Evolutionary conservation across 2,113 vertebrate genomes (phyloP).

Genomic region (Pan troglodytes): NHGRI_mPanTro3-v2.1_pri NC_072409.2:35461501-35462000

Average conservation of each 20-base stretch:
- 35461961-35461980: neutral
- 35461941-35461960: neutral
- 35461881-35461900: neutral
- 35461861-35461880: neutral
- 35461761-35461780: neutral
- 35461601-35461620: neutral
- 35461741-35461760: neutral
- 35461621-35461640: neutral
- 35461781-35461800: neutral
- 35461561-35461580: neutral
- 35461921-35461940: neutral
- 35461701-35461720: neutral
- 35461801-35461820: neutral
- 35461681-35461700: neutral
- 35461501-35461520: neutral
- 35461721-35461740: neutral
- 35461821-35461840: neutral
- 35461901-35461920: neutral
- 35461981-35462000: neutral
- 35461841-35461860: neutral
- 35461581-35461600: neutral
- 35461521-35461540: neutral
- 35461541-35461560: neutral
- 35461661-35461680: neutral
- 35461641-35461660: neutral